Percentiles rank a stretch among this genome's conserved stretches.
Conservation (phyloP, 1,140 invertebrate genomes). For the Lepidurus packardi region DNA sequence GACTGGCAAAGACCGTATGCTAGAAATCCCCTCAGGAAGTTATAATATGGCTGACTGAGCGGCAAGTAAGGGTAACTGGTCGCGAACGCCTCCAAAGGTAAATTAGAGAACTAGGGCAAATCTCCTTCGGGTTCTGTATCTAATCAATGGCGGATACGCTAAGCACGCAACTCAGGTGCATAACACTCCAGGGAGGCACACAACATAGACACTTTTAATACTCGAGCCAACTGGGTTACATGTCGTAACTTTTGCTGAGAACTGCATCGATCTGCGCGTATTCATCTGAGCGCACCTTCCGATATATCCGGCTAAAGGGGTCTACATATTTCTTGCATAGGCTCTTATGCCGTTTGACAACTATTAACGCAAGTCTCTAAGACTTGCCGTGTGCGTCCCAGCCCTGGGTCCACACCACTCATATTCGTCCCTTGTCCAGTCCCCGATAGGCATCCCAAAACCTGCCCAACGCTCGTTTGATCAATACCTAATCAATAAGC, state of each 20-base stretch:
- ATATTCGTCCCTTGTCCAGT: not conserved
- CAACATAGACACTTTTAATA: slow-evolving; percentile 19
- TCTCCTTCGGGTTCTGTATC: not conserved
- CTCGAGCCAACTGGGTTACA: slow-evolving; percentile 18
- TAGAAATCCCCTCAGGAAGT: no score
- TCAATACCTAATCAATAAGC: slow-evolving; percentile 16
- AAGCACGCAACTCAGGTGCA: slow-evolving; percentile 17
- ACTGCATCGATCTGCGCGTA: slow-evolving; percentile 16
- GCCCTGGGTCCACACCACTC: not conserved
- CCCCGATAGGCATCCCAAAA: not conserved
- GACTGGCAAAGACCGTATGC: no score
- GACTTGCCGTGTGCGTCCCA: not conserved
- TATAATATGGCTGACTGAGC: no score
- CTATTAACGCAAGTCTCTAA: not conserved
- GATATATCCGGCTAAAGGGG: not conserved
- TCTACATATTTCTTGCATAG: not conserved
- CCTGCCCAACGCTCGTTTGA: not conserved
- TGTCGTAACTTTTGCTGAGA: not conserved
- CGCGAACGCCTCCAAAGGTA: no score
- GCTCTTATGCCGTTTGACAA: not conserved
- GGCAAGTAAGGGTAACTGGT: no score
- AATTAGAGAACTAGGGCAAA: not conserved
- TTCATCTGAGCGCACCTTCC: not conserved
- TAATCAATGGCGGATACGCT: slow-evolving; percentile 5
- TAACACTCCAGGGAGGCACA: slow-evolving; percentile 17